phyloP scores from a whole-genome alignment of 1,140 invertebrate genomes.

The Drosophila navojoa region DNA sequence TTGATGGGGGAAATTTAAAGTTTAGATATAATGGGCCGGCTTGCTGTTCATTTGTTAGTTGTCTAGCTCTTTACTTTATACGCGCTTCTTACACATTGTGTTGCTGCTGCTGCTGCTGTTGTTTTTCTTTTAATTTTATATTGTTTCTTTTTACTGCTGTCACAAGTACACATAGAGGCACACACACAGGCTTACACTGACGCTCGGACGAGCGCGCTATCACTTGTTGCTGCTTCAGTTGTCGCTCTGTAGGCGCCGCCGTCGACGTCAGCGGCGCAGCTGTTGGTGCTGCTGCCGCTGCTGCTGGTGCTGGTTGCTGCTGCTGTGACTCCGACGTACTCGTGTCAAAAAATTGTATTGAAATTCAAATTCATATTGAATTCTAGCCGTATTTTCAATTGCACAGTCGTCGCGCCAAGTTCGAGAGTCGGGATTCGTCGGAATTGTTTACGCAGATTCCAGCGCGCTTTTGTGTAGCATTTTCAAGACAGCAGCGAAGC shows the following conservation, averaged over 20 bases:
- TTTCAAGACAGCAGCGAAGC: background rate
- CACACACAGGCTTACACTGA: slow-evolving; percentile 6
- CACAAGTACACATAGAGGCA: slow-evolving; percentile 27
- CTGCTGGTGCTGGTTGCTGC: background rate
- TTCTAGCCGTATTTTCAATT: slow-evolving; percentile 74
- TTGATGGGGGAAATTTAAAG: background rate
- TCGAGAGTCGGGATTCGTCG: slow-evolving; percentile 34
- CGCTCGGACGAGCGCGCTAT: slow-evolving; percentile 46
- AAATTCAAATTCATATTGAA: slow-evolving; percentile 78
- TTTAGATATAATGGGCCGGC: background rate
- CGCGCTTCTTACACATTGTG: slow-evolving; percentile 29
- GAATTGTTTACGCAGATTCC: slow-evolving; percentile 5
- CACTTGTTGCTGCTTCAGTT: slow-evolving; percentile 72
- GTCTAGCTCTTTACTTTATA: slow-evolving; percentile 39
- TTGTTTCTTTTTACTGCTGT: slow-evolving; percentile 53
- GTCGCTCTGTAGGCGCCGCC: slow-evolving; percentile 42
- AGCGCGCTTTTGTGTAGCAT: slow-evolving; percentile 39
- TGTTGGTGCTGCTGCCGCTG: background rate
- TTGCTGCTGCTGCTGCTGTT: background rate
- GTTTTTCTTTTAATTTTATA: slow-evolving; percentile 32
- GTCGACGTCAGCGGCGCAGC: slow-evolving; percentile 19
- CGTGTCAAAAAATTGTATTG: slow-evolving; percentile 71
- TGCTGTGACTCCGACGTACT: slow-evolving; percentile 19
- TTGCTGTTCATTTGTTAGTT: slow-evolving; percentile 26
- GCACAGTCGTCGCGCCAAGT: slow-evolving; percentile 70